phyloP scores from a whole-genome alignment of 2,888 invertebrate genomes.

The Tetramorium bicarinatum region DNA sequence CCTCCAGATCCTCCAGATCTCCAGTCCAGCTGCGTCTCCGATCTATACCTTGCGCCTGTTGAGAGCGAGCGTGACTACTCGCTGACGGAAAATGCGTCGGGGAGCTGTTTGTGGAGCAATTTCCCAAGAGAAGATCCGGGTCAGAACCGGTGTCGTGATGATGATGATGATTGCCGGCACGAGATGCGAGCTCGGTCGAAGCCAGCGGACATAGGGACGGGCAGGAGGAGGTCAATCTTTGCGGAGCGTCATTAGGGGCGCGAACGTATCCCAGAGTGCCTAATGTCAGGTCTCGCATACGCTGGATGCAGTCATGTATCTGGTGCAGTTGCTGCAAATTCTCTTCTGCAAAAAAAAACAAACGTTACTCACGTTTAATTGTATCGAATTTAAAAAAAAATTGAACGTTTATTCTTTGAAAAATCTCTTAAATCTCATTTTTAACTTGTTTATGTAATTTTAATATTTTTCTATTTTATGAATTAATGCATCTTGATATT shows the following conservation, averaged over 20 bases:
- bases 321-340: conserved; percentile 92
- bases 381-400: not conserved
- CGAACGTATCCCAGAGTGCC: conserved; percentile 80
- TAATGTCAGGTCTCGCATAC: conserved; percentile 90
- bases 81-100: conserved; percentile 86
- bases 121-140: conserved; percentile 86
- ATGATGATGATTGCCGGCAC: conserved; percentile 86
- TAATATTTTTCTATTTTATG: not conserved
- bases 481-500: not conserved
- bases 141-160: conserved; percentile 87
- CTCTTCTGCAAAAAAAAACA: conserved; percentile 88
- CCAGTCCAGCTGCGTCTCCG: conserved; percentile 93
- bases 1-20: conserved; percentile 89
- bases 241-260: conserved; percentile 82
- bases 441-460: not conserved
- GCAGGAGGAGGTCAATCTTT: conserved; percentile 91
- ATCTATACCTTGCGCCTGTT: conserved; percentile 88
- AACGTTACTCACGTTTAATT: conserved; percentile 57
- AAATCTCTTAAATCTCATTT: not conserved
- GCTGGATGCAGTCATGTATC: conserved; percentile 92
- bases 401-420: not conserved
- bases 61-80: conserved; percentile 86
- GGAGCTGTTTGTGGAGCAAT: conserved; percentile 87
- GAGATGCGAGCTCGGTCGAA: conserved; percentile 71
- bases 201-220: conserved; percentile 88